phyloP scores from a whole-genome alignment of 1,140 invertebrate species.

The Drosophila ironensis region DNA sequence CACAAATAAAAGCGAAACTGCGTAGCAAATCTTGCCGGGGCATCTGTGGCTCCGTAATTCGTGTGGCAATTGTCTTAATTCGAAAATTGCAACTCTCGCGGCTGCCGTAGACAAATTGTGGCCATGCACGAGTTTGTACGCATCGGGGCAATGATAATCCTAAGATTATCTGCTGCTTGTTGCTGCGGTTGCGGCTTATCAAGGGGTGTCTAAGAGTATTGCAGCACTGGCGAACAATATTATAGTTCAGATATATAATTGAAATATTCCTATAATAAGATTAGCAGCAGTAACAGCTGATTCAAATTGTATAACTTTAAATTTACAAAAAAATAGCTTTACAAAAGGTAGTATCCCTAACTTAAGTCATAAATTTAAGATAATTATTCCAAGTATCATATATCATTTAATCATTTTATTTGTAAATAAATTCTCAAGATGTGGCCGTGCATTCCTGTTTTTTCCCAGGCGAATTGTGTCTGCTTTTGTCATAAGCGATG shows the following conservation, averaged over 20 bases:
- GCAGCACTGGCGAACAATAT: neutral
- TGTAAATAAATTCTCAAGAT: too few relatives aligned
- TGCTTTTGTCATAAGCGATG: conserved; percentile 10
- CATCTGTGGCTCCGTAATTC: conserved; percentile 47
- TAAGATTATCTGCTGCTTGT: conserved; percentile 13
- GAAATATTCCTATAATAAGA: neutral
- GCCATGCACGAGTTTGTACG: conserved; percentile 60
- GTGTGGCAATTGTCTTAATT: conserved; percentile 75
- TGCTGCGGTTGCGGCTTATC: conserved; percentile 12
- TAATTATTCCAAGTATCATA: too few relatives aligned
- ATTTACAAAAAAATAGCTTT: too few relatives aligned
- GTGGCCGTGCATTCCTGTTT: neutral
- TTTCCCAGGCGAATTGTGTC: neutral
- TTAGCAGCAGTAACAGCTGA: too few relatives aligned
- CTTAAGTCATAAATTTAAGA: too few relatives aligned
- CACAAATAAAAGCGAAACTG: conserved; percentile 6
- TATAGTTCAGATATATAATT: neutral
- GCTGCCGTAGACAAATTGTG: conserved; percentile 56
- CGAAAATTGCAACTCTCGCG: conserved; percentile 71
- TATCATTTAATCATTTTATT: neutral
- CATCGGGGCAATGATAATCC: conserved; percentile 58
- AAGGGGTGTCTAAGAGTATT: neutral
- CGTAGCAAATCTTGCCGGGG: conserved; percentile 24
- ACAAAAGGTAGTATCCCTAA: too few relatives aligned
- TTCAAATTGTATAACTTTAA: too few relatives aligned